Percentiles rank a stretch among this genome's conserved stretches.
Conservation (phyloP, 1,140 invertebrate species). For the Battus philenor region DNA sequence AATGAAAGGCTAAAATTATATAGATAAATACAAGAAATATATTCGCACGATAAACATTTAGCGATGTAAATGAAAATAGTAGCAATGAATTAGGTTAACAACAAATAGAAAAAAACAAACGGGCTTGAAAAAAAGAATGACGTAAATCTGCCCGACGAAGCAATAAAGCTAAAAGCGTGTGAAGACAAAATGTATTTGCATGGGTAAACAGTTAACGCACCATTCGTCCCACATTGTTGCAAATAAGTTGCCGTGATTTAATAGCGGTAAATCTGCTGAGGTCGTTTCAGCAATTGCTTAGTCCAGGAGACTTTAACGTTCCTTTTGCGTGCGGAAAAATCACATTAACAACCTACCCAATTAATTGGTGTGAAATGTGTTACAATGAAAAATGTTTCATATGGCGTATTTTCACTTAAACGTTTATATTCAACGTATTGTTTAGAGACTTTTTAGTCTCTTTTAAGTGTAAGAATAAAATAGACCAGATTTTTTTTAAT, state of each 20-base stretch:
- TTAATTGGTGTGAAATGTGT: slow-evolving; percentile 1
- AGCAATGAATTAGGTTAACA: not conserved
- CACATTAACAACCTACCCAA: not conserved
- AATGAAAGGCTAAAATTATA: no score
- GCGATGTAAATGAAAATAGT: not conserved
- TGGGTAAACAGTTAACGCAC: slow-evolving; percentile 14
- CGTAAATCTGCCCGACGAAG: slow-evolving; percentile 10
- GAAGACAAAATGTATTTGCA: slow-evolving; percentile 16
- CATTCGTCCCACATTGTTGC: slow-evolving; percentile 16
- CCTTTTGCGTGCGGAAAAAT: slow-evolving; percentile 1
- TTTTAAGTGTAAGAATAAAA: no score
- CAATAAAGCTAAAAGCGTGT: slow-evolving; percentile 15
- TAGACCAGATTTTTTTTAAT: no score
- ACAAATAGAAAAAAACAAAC: slow-evolving; percentile 2
- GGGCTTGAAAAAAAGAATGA: slow-evolving; percentile 8
- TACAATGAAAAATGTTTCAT: not conserved
- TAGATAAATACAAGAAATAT: no score
- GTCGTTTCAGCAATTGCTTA: slow-evolving; percentile 14
- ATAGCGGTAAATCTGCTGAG: slow-evolving; percentile 11
- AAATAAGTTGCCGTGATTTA: slow-evolving; percentile 14
- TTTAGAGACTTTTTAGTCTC: no score
- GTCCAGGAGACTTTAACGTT: slow-evolving; percentile 9
- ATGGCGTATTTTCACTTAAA: no score
- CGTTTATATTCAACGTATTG: no score
- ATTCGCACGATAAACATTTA: no score